Base-by-base conservation (phyloP, 1,140 invertebrate genomes). In the Diorhabda sublineata region DNA sequence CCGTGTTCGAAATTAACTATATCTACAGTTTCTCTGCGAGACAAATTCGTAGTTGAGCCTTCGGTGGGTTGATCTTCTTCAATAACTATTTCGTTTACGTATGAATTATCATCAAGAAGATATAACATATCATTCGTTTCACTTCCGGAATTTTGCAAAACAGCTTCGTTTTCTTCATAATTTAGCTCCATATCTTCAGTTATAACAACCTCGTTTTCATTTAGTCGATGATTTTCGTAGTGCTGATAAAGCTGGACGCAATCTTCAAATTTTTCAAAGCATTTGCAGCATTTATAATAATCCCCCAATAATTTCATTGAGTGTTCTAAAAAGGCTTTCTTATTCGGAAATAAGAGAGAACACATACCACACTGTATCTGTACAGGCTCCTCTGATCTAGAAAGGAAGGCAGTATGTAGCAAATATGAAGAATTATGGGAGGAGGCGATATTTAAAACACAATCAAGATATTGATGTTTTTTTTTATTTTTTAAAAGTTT, bases 1-100 rank as follows among this genome's bases (percentile, higher is more conserved):
- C 78, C 79, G 61, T 80, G 79, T 56, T 80, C 79, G 2, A 79
- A 67, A 56, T 75, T 75, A 0, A 79, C 76, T 5, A 79, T 71
- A 26, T 74, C 68, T 1, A 69, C 61, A 44, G 72, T 72, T 58
- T 77, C 72, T 65, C 52, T 58, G 26, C 3, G 5, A 57, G 63
- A 43, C 65, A 58, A 52, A 8, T 44, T n/a, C 8, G 26, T 26
- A 4, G n/a, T 2, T 6, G 43, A n/a, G 3, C 58, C 65, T 44
- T 11, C 58, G 9, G 45, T 43, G n/a, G 61, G 58, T 4, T 75
- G 69, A n/a, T 73, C 74, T 63, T 76, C 76, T 44, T 78, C 75
- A 11, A 80, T 76, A 0, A 79, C 73, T 2, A 79, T 75, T 63
- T 80, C 79, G 63, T 80, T 79, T 2, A 73, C 68, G n/a, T 52